Conservation (phyloP, 2,113 vertebrate species). For the Eubucco bourcierii region DNA sequence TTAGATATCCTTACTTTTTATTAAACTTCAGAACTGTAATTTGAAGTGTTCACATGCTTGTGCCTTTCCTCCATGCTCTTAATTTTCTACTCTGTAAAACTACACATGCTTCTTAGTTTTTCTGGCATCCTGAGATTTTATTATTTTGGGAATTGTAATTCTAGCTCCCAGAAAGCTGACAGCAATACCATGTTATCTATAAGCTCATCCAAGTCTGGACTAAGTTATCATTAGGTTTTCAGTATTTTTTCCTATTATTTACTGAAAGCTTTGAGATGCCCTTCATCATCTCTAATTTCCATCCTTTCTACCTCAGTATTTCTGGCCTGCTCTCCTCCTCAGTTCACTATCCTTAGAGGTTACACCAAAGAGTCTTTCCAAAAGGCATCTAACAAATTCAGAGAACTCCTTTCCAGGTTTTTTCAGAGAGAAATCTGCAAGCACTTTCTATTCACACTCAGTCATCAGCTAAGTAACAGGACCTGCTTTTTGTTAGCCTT, state of each 20-base stretch:
- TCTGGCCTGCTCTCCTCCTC: not conserved
- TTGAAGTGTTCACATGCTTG: not conserved
- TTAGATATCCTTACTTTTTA: not conserved
- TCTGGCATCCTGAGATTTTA: not conserved
- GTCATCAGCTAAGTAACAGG: not conserved
- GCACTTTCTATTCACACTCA: conserved; percentile 13
- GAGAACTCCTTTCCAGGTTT: not conserved
- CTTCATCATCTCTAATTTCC: not conserved
- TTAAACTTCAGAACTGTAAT: not conserved
- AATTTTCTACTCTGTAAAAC: not conserved
- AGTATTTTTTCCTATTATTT: not conserved
- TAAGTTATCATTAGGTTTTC: not conserved
- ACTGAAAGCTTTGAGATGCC: not conserved
- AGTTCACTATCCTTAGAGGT: not conserved
- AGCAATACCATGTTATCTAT: not conserved
- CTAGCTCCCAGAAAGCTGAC: not conserved
- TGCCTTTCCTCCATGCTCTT: not conserved
- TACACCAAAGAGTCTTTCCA: not conserved
- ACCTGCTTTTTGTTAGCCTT: conserved; percentile 23
- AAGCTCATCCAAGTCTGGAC: not conserved
- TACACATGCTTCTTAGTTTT: not conserved
- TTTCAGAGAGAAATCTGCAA: not conserved
- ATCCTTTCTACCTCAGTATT: not conserved
- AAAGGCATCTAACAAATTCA: not conserved
- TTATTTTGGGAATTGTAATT: not conserved